Percentiles rank a stretch among this genome's conserved stretches.
These are phyloP conservation scores for Linepithema humile DNA, from an alignment of 1,140 invertebrate genomes.

Conservation along the genomic window DNA sequence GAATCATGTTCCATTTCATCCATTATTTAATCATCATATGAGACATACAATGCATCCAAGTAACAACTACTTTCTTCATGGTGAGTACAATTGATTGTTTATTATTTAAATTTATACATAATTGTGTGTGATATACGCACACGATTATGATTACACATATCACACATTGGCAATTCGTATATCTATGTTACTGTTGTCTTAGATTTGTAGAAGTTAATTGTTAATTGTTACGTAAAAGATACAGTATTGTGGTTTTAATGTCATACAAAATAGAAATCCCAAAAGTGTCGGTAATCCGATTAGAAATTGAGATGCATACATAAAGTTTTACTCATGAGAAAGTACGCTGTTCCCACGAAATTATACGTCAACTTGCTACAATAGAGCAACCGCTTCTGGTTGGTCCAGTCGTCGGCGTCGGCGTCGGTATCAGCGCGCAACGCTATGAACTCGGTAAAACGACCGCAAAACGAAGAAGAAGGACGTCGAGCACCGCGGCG, in stretches of 20 bases:
- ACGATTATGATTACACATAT: too few relatives aligned
- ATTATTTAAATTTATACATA: too few relatives aligned
- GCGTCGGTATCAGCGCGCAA: neutral
- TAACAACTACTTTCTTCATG: too few relatives aligned
- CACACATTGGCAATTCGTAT: neutral
- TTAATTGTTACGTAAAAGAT: neutral
- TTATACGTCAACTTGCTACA: neutral
- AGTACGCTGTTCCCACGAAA: neutral
- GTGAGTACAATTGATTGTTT: too few relatives aligned
- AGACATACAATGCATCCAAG: too few relatives aligned
- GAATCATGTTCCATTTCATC: too few relatives aligned
- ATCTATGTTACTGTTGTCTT: neutral
- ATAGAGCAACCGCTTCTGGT: constrained; percentile 8
- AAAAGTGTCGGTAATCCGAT: neutral
- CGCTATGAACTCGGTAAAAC: constrained; percentile 29
- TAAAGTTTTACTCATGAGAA: constrained; percentile 14
- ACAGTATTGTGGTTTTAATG: neutral
- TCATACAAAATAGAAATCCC: neutral
- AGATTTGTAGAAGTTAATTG: neutral
- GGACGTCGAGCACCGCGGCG: neutral
- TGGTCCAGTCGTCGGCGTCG: constrained; percentile 14
- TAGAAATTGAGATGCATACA: neutral
- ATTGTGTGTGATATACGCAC: too few relatives aligned
- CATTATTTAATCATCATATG: too few relatives aligned
- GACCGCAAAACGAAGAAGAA: constrained; percentile 54